Evolutionary conservation across 2,797 vertebrate species (phyloP).

Genomic region (Periophthalmus magnuspinnatus): DNA sequence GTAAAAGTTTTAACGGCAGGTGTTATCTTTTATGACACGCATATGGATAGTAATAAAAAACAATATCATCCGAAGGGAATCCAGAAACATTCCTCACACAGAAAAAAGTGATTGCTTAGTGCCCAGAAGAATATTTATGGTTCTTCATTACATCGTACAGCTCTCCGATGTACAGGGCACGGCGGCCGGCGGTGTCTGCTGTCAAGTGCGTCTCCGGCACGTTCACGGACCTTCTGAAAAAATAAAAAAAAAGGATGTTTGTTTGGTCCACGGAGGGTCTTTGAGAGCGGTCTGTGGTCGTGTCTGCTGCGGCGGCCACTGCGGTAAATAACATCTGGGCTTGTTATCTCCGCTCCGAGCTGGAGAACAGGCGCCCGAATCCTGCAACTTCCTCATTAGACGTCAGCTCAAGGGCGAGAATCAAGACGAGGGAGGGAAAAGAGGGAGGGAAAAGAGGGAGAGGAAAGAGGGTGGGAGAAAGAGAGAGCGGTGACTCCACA

Average conservation of each 20-base stretch:
- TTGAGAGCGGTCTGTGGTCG: slow-evolving; percentile 40
- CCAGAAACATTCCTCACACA: slow-evolving; percentile 38
- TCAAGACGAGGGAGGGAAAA: slow-evolving; percentile 11
- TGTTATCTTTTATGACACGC: slow-evolving; percentile 11
- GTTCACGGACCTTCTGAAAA: slow-evolving; percentile 34
- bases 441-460: slow-evolving; percentile 8
- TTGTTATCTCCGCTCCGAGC: slow-evolving; percentile 62
- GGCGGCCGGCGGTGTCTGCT: slow-evolving; percentile 22
- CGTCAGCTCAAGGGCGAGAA: slow-evolving; percentile 50
- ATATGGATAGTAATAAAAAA: slow-evolving; percentile 31
- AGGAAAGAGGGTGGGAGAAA: neutral
- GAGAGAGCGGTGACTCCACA: neutral
- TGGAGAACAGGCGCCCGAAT: slow-evolving; percentile 42
- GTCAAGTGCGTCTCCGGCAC: slow-evolving; percentile 18
- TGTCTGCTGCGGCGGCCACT: slow-evolving; percentile 43
- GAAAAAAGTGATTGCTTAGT: slow-evolving; percentile 35
- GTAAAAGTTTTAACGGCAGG: neutral
- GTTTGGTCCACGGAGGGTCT: slow-evolving; percentile 34
- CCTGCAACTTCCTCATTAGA: slow-evolving; percentile 61
- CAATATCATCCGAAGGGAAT: slow-evolving; percentile 15
- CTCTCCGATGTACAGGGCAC: slow-evolving; percentile 35
- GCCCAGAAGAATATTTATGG: slow-evolving; percentile 36
- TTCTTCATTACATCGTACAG: slow-evolving; percentile 39
- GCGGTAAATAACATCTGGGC: slow-evolving; percentile 66
- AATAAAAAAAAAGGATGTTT: slow-evolving; percentile 33